These are phyloP conservation scores for Lasioglossum zephyrum DNA, from an alignment of 2,888 invertebrate genomes.

Conservation along the genomic window DNA sequence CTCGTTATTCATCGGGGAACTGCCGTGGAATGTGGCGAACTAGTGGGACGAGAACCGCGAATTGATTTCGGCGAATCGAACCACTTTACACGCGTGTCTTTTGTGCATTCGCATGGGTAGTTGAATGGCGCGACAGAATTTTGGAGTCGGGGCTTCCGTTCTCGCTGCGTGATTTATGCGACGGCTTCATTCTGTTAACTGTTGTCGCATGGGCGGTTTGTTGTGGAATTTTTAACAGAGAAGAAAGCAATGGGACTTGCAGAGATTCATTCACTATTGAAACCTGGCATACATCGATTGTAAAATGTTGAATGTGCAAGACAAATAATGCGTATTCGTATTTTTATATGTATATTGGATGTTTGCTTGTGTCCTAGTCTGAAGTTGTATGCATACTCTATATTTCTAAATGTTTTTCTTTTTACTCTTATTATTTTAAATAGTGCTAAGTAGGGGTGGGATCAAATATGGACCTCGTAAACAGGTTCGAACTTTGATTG, in stretches of 20 bases:
- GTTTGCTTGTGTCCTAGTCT: not conserved
- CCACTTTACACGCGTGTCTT: not conserved
- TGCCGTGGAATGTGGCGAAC: not conserved
- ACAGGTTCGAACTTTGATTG: no score
- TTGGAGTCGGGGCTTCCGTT: not conserved
- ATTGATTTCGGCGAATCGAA: constrained; percentile 39
- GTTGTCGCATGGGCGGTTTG: not conserved
- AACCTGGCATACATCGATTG: not conserved
- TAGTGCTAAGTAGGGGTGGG: no score
- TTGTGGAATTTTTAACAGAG: not conserved
- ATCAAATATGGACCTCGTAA: no score
- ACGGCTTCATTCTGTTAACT: not conserved
- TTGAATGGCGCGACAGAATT: constrained; percentile 3
- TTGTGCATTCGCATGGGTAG: not conserved
- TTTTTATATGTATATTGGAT: not conserved
- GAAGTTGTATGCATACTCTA: not conserved
- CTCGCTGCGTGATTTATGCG: not conserved
- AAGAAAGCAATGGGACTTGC: not conserved
- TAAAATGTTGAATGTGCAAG: not conserved
- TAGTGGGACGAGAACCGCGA: constrained; percentile 10
- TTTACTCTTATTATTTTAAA: no score
- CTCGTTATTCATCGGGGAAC: constrained; percentile 39
- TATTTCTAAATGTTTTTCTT: not conserved
- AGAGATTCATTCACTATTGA: not conserved
- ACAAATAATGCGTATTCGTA: not conserved